Percentiles rank a stretch among this genome's conserved stretches.
These are phyloP conservation scores for Cryptus armator DNA, from an alignment of 2,888 invertebrate genomes.

Conservation along the genomic window DNA sequence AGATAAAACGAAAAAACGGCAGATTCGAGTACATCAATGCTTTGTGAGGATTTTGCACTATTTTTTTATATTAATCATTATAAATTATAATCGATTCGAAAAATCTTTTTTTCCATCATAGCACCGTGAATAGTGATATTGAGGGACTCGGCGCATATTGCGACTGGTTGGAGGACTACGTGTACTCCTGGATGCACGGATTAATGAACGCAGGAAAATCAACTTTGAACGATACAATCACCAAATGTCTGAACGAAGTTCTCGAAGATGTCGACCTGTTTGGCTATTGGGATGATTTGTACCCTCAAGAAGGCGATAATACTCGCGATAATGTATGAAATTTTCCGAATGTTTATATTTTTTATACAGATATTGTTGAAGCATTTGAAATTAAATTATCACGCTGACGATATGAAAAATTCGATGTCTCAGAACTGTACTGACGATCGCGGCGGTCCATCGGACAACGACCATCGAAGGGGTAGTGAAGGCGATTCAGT, in stretches of 20 bases:
- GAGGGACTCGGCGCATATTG: not conserved
- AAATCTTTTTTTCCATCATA: not conserved
- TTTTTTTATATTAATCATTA: not conserved
- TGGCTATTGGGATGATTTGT: not conserved
- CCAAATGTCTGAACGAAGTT: not conserved
- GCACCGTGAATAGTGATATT: not conserved
- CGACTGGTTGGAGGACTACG: not conserved
- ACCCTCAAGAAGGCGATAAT: not conserved
- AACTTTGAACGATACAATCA: not conserved
- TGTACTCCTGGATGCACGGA: not conserved
- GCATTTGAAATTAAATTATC: not conserved
- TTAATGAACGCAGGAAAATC: not conserved
- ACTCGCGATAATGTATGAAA: not conserved
- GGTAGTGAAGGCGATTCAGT: not conserved
- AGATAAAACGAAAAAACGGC: not conserved
- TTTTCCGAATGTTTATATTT: too few species aligned
- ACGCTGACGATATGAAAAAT: not conserved
- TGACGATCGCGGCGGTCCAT: too few species aligned
- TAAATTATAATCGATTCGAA: not conserved
- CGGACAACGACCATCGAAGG: too few species aligned
- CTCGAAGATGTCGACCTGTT: not conserved
- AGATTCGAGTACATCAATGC: conserved; percentile 9
- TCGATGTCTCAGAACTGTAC: not conserved
- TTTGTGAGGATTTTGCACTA: not conserved
- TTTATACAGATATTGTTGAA: too few species aligned